phyloP scores from a whole-genome alignment of 1,140 invertebrate genomes.

The Akabosia matsudoensis region DNA sequence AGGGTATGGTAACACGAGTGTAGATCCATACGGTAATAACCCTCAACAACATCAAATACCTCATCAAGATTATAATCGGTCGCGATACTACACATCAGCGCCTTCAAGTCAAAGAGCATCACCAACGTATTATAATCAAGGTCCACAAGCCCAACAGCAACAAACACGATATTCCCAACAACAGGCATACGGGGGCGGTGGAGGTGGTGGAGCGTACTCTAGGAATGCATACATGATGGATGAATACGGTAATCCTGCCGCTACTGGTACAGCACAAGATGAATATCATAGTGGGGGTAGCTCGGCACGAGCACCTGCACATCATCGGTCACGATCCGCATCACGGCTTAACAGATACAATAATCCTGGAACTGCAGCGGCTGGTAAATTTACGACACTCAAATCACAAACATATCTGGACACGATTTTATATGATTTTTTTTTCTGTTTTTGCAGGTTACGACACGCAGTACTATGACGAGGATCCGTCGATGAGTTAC shows the following conservation, averaged over 20 bases:
- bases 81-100: neutral
- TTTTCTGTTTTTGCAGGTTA: neutral
- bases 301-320: neutral
- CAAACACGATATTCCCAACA: neutral
- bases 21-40: neutral
- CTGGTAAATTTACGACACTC: slow-evolving; percentile 28
- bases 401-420: slow-evolving; percentile 32
- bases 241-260: slow-evolving; percentile 3
- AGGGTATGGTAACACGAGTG: too few relatives aligned
- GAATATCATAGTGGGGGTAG: neutral
- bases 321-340: slow-evolving; percentile 36
- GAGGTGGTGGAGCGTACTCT: too few relatives aligned
- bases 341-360: slow-evolving; percentile 42
- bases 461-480: neutral
- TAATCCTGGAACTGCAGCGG: neutral
- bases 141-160: neutral
- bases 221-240: too few relatives aligned
- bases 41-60: neutral
- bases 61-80: neutral
- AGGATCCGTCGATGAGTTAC: slow-evolving; percentile 26
- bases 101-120: neutral
- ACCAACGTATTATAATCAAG: neutral
- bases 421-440: neutral
- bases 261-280: neutral
- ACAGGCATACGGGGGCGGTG: slow-evolving; percentile 2